Percentiles rank a stretch among this genome's conserved stretches.
Conservation (phyloP, 1,140 invertebrate genomes). For the Goniozus legneri region DNA sequence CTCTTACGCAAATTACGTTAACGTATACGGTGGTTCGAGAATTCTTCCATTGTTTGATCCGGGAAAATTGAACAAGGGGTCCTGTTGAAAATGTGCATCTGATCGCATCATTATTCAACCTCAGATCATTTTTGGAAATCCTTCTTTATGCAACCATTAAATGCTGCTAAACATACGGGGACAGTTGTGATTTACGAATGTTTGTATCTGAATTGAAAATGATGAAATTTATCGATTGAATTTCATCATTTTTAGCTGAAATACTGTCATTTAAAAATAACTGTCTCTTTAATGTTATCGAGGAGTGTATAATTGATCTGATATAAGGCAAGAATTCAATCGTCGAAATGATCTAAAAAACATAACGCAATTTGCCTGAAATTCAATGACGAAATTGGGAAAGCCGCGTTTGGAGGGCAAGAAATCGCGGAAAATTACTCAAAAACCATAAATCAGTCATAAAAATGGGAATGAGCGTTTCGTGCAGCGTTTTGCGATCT, state of each 20-base stretch:
- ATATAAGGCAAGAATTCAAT: neutral
- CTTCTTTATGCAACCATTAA: neutral
- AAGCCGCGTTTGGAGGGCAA: too few species aligned
- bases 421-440: too few species aligned
- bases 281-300: neutral
- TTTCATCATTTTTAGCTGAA: neutral
- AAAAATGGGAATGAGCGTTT: too few species aligned
- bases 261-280: neutral
- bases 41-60: neutral
- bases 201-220: neutral
- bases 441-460: too few species aligned
- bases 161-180: too few species aligned
- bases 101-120: too few species aligned
- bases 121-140: neutral
- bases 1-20: too few species aligned
- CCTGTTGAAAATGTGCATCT: neutral
- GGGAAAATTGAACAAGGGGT: neutral
- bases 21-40: too few species aligned
- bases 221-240: neutral
- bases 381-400: neutral
- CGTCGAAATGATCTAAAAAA: neutral
- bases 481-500: too few species aligned
- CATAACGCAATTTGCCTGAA: neutral
- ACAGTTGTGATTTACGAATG: neutral
- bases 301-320: neutral